These are phyloP conservation scores for Macrophya alboannulata DNA, from an alignment of 2,888 invertebrate genomes.

Conservation along the genomic window DNA sequence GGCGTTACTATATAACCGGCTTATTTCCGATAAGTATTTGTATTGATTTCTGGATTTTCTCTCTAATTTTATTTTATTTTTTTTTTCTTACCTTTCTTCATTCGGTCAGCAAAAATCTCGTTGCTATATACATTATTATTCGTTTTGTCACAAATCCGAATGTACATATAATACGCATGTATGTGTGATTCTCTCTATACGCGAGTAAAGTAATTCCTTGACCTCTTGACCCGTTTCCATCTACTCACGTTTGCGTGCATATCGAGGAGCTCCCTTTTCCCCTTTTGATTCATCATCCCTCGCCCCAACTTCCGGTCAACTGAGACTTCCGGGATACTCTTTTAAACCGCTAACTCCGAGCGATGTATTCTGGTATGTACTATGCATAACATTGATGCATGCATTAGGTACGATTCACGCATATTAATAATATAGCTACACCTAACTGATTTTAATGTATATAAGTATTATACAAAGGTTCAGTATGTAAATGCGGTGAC, in stretches of 20 bases:
- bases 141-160: not conserved
- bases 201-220: slow-evolving; percentile 11
- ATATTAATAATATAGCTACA: not conserved
- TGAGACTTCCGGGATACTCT: slow-evolving; percentile 52
- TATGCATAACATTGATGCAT: not conserved
- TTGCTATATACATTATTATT: not conserved
- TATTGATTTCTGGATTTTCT: not conserved
- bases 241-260: not conserved
- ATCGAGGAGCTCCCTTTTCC: slow-evolving; percentile 16
- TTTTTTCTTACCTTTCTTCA: not conserved
- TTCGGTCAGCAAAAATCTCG: not conserved
- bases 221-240: slow-evolving; percentile 52
- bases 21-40: not conserved
- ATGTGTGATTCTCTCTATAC: too few species aligned
- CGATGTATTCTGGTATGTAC: not conserved
- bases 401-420: not conserved
- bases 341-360: not conserved
- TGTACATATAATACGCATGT: not conserved
- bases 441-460: slow-evolving; percentile 1
- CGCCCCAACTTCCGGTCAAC: slow-evolving; percentile 53
- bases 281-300: slow-evolving; percentile 45
- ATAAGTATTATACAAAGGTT: not conserved
- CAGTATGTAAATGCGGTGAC: not conserved
- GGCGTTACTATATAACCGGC: not conserved
- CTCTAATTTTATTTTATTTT: not conserved